Conservation (phyloP, 2,113 vertebrate species). For the Genyomyrus donnyi region DNA sequence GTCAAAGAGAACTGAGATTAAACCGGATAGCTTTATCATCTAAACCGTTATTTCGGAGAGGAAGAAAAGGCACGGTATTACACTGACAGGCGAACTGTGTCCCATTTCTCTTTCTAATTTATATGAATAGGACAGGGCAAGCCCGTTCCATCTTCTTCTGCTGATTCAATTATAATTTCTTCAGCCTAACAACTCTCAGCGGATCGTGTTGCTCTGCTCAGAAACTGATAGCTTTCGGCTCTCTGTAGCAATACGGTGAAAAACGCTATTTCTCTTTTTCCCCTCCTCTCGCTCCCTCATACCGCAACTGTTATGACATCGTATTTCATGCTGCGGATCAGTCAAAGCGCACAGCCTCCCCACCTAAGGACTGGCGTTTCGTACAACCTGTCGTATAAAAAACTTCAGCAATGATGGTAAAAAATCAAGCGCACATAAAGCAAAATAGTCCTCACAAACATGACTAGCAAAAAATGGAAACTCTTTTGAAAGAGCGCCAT, state of each 20-base stretch:
- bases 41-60: constrained; percentile 30
- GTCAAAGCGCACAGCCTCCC: neutral
- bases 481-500: neutral
- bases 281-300: neutral
- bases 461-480: neutral
- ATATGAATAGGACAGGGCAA: constrained; percentile 46
- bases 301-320: neutral
- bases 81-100: constrained; percentile 25
- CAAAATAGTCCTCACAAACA: neutral
- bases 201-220: constrained; percentile 48
- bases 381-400: neutral
- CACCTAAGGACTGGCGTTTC: neutral
- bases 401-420: neutral
- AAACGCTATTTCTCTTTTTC: neutral
- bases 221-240: constrained; percentile 52
- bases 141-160: constrained; percentile 28
- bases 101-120: constrained; percentile 53
- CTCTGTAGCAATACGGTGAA: constrained; percentile 11
- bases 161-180: constrained; percentile 48
- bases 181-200: constrained; percentile 48
- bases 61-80: constrained; percentile 30
- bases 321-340: constrained; percentile 11
- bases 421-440: neutral
- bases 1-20: neutral
- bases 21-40: neutral